Conservation (phyloP, 2,797 vertebrate species). For the Ptychobarbus kaznakovi region DNA sequence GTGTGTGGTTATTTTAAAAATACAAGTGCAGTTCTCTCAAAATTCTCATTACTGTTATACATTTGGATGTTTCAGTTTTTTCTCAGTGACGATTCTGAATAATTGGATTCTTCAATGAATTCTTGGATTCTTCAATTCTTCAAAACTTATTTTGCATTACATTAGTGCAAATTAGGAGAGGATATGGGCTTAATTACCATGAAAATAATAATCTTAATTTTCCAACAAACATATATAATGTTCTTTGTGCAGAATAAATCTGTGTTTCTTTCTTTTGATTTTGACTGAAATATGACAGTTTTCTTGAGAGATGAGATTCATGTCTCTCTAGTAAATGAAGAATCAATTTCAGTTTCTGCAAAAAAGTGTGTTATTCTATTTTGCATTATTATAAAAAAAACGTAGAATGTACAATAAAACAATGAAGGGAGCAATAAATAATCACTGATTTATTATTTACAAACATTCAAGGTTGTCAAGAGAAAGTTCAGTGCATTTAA, state of each 20-base stretch:
- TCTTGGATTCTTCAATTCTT: background rate
- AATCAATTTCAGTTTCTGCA: background rate
- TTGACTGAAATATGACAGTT: background rate
- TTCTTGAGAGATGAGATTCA: background rate
- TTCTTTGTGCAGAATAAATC: background rate
- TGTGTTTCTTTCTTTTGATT: background rate
- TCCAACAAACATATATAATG: background rate
- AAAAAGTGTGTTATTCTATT: background rate
- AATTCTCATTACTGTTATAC: background rate
- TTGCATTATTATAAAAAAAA: background rate
- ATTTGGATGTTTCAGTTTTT: background rate
- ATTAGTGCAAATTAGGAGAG: background rate
- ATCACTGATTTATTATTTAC: slow-evolving; percentile 12
- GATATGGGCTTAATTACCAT: background rate
- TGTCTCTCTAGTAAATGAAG: background rate
- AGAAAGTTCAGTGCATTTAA: background rate
- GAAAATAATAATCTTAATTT: background rate
- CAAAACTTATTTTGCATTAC: background rate
- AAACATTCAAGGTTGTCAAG: background rate
- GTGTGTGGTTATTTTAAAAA: too few species aligned
- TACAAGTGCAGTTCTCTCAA: background rate
- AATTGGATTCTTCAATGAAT: background rate
- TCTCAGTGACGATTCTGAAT: background rate
- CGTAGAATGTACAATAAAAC: background rate
- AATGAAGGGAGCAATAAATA: background rate